Evolutionary conservation across 2,888 invertebrate species (phyloP), one percentile per base, ranked within the genome.

Genomic region (Luperina nickerlii): DNA sequence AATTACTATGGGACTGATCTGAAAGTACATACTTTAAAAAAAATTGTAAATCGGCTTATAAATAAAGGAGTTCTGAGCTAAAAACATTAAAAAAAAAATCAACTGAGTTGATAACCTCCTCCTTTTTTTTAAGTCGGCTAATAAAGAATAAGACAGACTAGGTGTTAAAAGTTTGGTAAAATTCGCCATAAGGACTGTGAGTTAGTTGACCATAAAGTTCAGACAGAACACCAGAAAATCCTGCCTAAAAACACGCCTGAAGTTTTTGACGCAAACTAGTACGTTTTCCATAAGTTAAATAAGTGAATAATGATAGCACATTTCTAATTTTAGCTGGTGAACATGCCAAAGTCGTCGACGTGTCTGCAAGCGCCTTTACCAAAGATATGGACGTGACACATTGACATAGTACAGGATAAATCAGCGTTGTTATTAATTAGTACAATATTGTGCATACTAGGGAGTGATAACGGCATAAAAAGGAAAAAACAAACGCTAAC

Each of bases 361-460:
- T 27, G 76, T 82, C 65, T 79, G 67, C 32, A 63, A 62, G 42
- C 27, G 63, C 71, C 78, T 65, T 87, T 66, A 76, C 38, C 69
- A 76, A 42, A 78, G 68, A 72, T 66, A 85, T 71, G 76, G 0
- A 74, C 72, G 57, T 86, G 87, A 88, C 86, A 80, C 73, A 84
- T 80, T 76, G 78, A 84, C 84, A 81, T 57, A 79, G 45, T 77
- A 86, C 84, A 80, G 88, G 82, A 88, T 82, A 88, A 84, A 86
- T 84, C 80, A 78, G 48, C n/a, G 51, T 67, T 74, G 80, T 83
- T 86, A 88, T 87, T 86, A 80, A 87, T 87, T 81, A 78, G 74
- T 38, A 57, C 68, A 63, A 24, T 81, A 72, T 42, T 71, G 71
- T 79, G 78, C 77, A 74, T 71, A 71, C n/a, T n/a, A 11, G 9